Evolutionary conservation across 2,888 invertebrate species (phyloP).

Genomic region (Eustalomyia histrio): DNA sequence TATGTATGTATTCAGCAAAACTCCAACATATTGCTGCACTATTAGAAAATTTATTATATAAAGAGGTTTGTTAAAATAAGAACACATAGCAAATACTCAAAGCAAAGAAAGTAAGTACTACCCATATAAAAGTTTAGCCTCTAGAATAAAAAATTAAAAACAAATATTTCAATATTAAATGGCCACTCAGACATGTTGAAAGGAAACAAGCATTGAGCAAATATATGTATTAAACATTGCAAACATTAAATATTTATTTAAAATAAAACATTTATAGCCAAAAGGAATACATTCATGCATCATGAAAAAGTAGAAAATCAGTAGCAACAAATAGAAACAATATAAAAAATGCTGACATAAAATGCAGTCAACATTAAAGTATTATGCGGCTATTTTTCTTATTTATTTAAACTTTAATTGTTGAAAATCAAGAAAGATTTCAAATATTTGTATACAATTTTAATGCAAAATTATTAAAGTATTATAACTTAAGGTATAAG

Average conservation of each 20-base stretch:
- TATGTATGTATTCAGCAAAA: not conserved
- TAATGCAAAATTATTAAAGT: too few relatives aligned
- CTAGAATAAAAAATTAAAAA: constrained; percentile 48
- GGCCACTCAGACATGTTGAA: constrained; percentile 60
- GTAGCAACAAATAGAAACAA: not conserved
- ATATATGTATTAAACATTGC: constrained; percentile 26
- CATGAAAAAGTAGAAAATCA: constrained; percentile 7
- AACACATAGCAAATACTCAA: too few relatives aligned
- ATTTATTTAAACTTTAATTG: too few relatives aligned
- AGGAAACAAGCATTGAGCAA: constrained; percentile 24
- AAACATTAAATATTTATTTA: constrained; percentile 60
- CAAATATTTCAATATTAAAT: constrained; percentile 64
- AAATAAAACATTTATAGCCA: constrained; percentile 59
- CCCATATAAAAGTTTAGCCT: not conserved
- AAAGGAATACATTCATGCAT: not conserved
- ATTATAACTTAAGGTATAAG: too few relatives aligned
- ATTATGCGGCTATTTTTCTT: not conserved
- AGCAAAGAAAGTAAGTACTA: constrained; percentile 10
- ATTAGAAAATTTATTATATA: constrained; percentile 58
- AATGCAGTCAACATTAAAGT: constrained; percentile 51
- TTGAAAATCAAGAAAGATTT: too few relatives aligned
- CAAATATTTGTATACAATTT: too few relatives aligned
- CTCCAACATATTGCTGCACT: constrained; percentile 60
- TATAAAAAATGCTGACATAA: constrained; percentile 55
- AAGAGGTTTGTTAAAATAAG: not conserved